Evolutionary conservation across 2,113 vertebrate genomes (phyloP), one percentile per base, ranked within the genome.

Genomic region (Pteronura brasiliensis): DNA sequence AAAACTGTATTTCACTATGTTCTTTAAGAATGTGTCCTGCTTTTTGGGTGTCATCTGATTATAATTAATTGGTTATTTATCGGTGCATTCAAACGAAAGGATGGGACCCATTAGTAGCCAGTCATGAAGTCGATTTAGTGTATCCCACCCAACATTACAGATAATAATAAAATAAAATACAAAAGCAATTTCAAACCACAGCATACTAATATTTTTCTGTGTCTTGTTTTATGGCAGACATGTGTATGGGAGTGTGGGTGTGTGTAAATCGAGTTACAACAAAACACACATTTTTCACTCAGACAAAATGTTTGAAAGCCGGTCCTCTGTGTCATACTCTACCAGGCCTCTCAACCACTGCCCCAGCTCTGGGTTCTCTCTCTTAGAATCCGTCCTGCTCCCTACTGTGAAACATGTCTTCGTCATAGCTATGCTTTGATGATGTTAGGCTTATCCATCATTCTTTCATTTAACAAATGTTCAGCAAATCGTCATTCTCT

Each of bases 281-380:
- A 47, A 2, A 15, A 29, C 7, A 29, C 6, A 0, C 1, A 15
- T 79, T 69, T 87, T 69, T 76, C 44, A 13, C 21, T 29, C 69
- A 47, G 34, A 42, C 44, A 65, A 20, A 86, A 47, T 44, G 8
- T 36, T 34, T 13, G 21, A 25, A 74, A 76, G n/a, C 11, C 8
- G 4, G 25, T 2, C 2, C 3, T 57, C 34, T 77, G 0, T 0
- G 7, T 18, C 71, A 3, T 1, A 9, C n/a, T 82, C n/a, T 23
- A 1, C 23, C 31, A 74, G 29, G 10, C 42, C 42, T 27, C 79
- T 36, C 15, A 0, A 3, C 6, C 6, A 2, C 17, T 10, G 10
- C 20, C 31, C 8, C 49, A 7, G 34, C 47, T 55, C 27, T 21
- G 29, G 15, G 15, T n/a, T 21, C 42, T 52, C 29, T 11, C 31